A percentile compares a stretch with the other conserved stretches of the same genome.
phyloP scores from a whole-genome alignment of 2,888 invertebrate genomes.

The Drosophila robusta region DNA sequence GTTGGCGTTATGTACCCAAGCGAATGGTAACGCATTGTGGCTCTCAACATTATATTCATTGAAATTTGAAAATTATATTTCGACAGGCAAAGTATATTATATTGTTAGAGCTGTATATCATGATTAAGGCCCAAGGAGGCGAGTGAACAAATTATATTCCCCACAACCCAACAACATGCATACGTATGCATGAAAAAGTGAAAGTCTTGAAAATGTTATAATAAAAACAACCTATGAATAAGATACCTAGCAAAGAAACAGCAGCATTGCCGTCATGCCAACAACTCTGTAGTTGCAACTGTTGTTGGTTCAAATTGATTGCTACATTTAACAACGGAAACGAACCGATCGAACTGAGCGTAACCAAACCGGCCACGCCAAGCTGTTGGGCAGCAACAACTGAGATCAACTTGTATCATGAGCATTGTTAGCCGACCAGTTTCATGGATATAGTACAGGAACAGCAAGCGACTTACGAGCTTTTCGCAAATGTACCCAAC shows the following conservation, averaged over 20 bases:
- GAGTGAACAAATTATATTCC: slow-evolving; percentile 24
- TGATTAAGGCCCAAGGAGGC: slow-evolving; percentile 40
- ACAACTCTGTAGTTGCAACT: slow-evolving; percentile 47
- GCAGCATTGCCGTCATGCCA: slow-evolving; percentile 5
- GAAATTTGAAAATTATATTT: slow-evolving; percentile 26
- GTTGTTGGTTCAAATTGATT: slow-evolving; percentile 64
- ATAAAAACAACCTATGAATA: slow-evolving; percentile 53
- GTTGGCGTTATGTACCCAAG: slow-evolving; percentile 8
- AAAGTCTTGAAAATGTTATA: slow-evolving; percentile 67
- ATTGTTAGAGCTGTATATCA: neutral
- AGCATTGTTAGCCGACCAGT: slow-evolving; percentile 23
- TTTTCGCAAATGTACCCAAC: slow-evolving; percentile 50
- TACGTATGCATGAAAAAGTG: slow-evolving; percentile 55
- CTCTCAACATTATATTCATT: slow-evolving; percentile 5
- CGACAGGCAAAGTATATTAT: slow-evolving; percentile 6
- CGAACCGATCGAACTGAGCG: slow-evolving; percentile 56
- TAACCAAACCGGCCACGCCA: slow-evolving; percentile 58
- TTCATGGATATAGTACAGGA: slow-evolving; percentile 52
- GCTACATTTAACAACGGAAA: slow-evolving; percentile 72
- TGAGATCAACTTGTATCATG: slow-evolving; percentile 27
- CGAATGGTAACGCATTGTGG: slow-evolving; percentile 6
- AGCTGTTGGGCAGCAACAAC: slow-evolving; percentile 30
- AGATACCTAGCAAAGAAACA: slow-evolving; percentile 35
- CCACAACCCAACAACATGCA: slow-evolving; percentile 15
- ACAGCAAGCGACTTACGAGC: slow-evolving; percentile 56